phyloP scores from a whole-genome alignment of 2,888 invertebrate genomes.

The Plusia festucae region DNA sequence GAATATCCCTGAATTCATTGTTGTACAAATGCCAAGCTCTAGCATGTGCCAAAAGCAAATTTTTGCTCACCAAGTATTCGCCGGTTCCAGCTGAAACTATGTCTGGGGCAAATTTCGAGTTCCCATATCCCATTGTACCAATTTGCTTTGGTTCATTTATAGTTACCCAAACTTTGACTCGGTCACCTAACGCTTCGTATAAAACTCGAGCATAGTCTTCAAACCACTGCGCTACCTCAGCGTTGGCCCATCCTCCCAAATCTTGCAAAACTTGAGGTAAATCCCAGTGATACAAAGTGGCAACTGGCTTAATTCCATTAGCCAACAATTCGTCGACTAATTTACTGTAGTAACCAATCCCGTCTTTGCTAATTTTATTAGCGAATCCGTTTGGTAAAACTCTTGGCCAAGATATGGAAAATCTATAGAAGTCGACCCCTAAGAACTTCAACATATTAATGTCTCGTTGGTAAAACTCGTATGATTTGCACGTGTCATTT shows the following conservation, averaged over 20 bases:
- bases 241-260: slow-evolving; percentile 88
- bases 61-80: slow-evolving; percentile 86
- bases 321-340: slow-evolving; percentile 90
- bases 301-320: slow-evolving; percentile 90
- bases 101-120: slow-evolving; percentile 71
- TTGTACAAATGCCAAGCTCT: slow-evolving; percentile 83
- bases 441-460: slow-evolving; percentile 81
- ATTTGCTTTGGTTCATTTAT: slow-evolving; percentile 89
- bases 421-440: slow-evolving; percentile 87
- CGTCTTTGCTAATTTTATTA: slow-evolving; percentile 88
- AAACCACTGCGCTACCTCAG: slow-evolving; percentile 82
- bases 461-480: slow-evolving; percentile 90
- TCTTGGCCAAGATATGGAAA: slow-evolving; percentile 91
- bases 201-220: slow-evolving; percentile 84
- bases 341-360: slow-evolving; percentile 90
- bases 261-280: slow-evolving; percentile 87
- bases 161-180: slow-evolving; percentile 89
- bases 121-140: slow-evolving; percentile 82
- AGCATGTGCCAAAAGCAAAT: slow-evolving; percentile 89
- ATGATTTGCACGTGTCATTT: slow-evolving; percentile 90
- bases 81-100: slow-evolving; percentile 81
- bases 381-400: slow-evolving; percentile 89
- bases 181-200: slow-evolving; percentile 83
- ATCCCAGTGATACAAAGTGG: slow-evolving; percentile 90
- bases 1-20: slow-evolving; percentile 71